phyloP scores from a whole-genome alignment of 2,888 invertebrate genomes.

The Drosophila monieri region DNA sequence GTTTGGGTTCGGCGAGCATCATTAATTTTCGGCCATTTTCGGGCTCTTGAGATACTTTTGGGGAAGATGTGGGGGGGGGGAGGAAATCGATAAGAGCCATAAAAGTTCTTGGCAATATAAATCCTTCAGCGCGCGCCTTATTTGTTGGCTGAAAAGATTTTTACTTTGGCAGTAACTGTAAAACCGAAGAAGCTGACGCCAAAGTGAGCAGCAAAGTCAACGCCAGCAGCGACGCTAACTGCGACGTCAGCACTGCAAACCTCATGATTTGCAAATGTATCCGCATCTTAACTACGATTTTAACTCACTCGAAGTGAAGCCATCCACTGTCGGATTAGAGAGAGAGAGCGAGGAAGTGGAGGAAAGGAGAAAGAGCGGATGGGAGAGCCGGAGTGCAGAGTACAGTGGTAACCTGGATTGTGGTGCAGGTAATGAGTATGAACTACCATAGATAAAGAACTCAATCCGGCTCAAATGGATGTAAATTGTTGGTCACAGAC shows the following conservation, averaged over 20 bases:
- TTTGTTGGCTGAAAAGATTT: constrained; percentile 39
- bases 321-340: constrained; percentile 3
- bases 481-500: neutral
- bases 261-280: constrained; percentile 17
- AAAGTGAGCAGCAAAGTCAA: neutral
- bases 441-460: neutral
- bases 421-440: neutral
- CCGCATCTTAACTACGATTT: constrained; percentile 9
- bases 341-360: constrained; percentile 2
- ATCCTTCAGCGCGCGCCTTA: constrained; percentile 32
- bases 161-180: constrained; percentile 57
- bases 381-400: constrained; percentile 1
- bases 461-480: neutral
- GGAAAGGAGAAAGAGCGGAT: neutral
- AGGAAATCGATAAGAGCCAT: constrained; percentile 64
- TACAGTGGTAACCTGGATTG: constrained; percentile 9
- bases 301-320: constrained; percentile 1
- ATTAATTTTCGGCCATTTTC: constrained; percentile 23
- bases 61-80: neutral
- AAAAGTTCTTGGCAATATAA: constrained; percentile 62
- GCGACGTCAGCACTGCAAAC: neutral
- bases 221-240: neutral
- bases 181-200: constrained; percentile 56
- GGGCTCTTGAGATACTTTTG: constrained; percentile 5
- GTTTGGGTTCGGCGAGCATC: constrained; percentile 4